These are phyloP conservation scores for Julus scanicus DNA, from an alignment of 2,888 invertebrate species.

Conservation along the genomic window DNA sequence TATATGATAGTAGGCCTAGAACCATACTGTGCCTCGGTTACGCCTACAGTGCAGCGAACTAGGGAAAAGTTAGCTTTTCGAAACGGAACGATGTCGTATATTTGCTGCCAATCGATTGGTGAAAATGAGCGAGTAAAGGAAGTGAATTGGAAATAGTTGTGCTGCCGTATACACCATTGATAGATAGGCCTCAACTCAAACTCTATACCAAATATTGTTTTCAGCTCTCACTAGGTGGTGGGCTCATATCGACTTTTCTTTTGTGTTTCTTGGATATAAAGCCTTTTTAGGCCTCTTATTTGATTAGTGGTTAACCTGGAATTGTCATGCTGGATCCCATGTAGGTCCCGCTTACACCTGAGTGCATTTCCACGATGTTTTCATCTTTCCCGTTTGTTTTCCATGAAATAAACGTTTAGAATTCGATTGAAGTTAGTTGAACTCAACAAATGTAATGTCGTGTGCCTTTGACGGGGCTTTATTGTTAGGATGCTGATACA, in stretches of 20 bases:
- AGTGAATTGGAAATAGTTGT: slow-evolving; percentile 37
- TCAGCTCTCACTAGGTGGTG: neutral
- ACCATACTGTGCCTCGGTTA: neutral
- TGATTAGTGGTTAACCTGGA: slow-evolving; percentile 15
- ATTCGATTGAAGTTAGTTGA: slow-evolving; percentile 9
- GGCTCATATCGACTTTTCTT: neutral
- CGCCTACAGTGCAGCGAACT: slow-evolving; percentile 4
- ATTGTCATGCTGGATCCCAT: neutral
- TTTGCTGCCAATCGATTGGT: slow-evolving; percentile 48
- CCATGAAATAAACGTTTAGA: neutral
- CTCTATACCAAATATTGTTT: slow-evolving; percentile 22
- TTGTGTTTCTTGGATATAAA: slow-evolving; percentile 2
- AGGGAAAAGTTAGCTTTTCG: slow-evolving; percentile 44
- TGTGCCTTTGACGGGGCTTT: neutral
- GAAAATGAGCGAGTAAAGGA: slow-evolving; percentile 47
- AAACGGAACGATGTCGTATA: slow-evolving; percentile 41
- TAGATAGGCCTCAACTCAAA: neutral
- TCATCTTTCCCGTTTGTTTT: slow-evolving; percentile 9
- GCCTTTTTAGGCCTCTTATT: neutral
- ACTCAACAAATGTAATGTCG: neutral
- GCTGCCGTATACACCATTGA: neutral
- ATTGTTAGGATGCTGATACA: neutral
- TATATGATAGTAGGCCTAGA: neutral
- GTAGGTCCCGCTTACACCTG: neutral
- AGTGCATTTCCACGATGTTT: neutral